Evolutionary conservation across 2,113 vertebrate genomes (phyloP), one percentile per base, ranked within the genome.

Genomic region (Brienomyrus brachyistius): DNA sequence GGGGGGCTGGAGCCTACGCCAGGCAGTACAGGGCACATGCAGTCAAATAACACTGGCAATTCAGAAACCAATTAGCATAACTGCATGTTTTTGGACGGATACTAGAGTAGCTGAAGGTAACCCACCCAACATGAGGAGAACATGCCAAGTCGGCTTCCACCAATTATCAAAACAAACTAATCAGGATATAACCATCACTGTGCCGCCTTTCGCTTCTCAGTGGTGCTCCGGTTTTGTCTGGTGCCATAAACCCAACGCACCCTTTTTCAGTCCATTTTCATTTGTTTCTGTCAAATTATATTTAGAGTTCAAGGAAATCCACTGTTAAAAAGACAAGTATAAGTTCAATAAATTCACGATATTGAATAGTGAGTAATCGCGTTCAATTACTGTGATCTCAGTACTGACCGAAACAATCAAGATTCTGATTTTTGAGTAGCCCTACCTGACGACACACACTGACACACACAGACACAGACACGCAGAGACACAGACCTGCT

Each of bases 401-500:
- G 23, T 62, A 62, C 1, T n/a, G 59, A 62, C 59, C 23, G 4
- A 66, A 66, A 66, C 27, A 66, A 27, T 66, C 59, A 62, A 3
- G n/a, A 27, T 62, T 27, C 27, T n/a, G n/a, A 27, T 66, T 27
- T 27, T 27, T 27, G 59, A 19, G 52, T 54, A 54, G 52, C 52
- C 52, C 52, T 54, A 54, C 52, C 19, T 5, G 52, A 19, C 2
- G 2, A n/a, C 27, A 35, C 13, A 77, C 31, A 31, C 9, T 6
- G 5, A 13, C 70, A 17, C 7, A 99, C 98, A n/a, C 62, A 31
- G 1, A 74, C 13, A 27, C 5, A 98, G 98, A 23, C n/a, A 31
- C 1, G 35, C 31, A 27, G 1, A 15, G 13, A 74, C 1, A 23
- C 8, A 31, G 1, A 74, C 98, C 97, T 99, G 98, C 92, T 99